Base-by-base conservation (phyloP, 2,888 invertebrate species). In the Pachliopta kotzebuea region DNA sequence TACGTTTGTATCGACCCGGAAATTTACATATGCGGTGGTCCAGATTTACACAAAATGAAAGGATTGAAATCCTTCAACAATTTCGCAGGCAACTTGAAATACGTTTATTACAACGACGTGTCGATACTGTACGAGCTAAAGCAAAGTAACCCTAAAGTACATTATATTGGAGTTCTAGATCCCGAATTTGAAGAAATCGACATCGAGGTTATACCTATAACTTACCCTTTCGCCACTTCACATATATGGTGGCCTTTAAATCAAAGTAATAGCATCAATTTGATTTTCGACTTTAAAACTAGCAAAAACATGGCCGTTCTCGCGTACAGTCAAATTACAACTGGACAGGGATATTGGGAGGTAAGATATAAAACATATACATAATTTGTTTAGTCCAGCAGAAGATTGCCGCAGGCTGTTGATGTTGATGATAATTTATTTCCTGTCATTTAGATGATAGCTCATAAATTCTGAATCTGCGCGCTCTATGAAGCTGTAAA, bases 91-190 rank as follows among this genome's bases (percentile, higher is more conserved):
- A 96, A 96, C 73, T 83, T 98, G 49, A 97, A 97, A 80, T 97
- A 97, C 81, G 97, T 98, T 56, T 98, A 97, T 83, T 98, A 97
- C 86, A 98, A 98, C 83, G 97, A 98, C 77, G 95, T 97, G 37
- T 97, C 97, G 0, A 96, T 98, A 70, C 92, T 98, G 68, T 97
- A 98, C 80, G 97, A 97, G 78, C 85, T 98, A 68, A 95, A 96
- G 74, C 95, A 95, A 74, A 95, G 95, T 71, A 97, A 96, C 83
- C 96, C 96, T 26, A 97, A 97, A 92, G 96, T 96, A 17, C 95
- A 96, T 79, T 95, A 96, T 77, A 95, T 95, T 72, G 94, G 96
- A 50, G 94, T 96, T 9, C 85, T 97, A 69, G 95, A 95, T 74
- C 96, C 97, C 4, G 96, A 97, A 79, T 97, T 96, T 76, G 94